Evolutionary conservation across 2,888 invertebrate genomes (phyloP).

Genomic region (Hemithea aestivaria): DNA sequence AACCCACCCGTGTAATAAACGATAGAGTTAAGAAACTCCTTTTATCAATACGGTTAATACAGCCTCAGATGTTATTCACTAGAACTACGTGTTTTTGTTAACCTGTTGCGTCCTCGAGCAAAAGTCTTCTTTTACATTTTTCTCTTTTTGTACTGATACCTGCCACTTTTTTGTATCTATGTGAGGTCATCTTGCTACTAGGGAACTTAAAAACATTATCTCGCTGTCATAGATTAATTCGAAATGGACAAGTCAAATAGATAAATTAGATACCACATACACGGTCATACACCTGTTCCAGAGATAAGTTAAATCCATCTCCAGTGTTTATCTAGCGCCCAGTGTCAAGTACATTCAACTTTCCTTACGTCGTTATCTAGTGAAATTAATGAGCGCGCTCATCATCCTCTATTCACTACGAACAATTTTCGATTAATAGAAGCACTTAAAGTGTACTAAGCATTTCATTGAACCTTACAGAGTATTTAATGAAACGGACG

Average conservation of each 20-base stretch:
- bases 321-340: conserved; percentile 6
- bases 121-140: too few relatives aligned
- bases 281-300: conserved; percentile 8
- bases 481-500: conserved; percentile 38
- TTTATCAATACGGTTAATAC: too few relatives aligned
- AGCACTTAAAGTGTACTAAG: conserved; percentile 18
- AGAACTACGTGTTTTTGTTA: too few relatives aligned
- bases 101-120: too few relatives aligned
- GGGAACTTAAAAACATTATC: too few relatives aligned
- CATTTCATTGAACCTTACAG: conserved; percentile 26
- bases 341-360: conserved; percentile 12
- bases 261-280: too few relatives aligned
- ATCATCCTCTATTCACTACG: conserved; percentile 23
- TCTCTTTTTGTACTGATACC: too few relatives aligned
- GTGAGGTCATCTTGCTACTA: too few relatives aligned
- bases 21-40: too few relatives aligned
- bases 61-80: too few relatives aligned
- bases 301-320: conserved; percentile 9
- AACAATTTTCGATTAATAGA: conserved; percentile 22
- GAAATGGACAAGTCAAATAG: conserved; percentile 2
- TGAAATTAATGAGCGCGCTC: conserved; percentile 25
- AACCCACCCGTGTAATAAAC: too few relatives aligned
- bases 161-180: too few relatives aligned
- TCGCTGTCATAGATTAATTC: neutral
- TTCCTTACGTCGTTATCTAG: conserved; percentile 23